phyloP scores from a whole-genome alignment of 2,113 vertebrate species.

The Brachirus orientalis region DNA sequence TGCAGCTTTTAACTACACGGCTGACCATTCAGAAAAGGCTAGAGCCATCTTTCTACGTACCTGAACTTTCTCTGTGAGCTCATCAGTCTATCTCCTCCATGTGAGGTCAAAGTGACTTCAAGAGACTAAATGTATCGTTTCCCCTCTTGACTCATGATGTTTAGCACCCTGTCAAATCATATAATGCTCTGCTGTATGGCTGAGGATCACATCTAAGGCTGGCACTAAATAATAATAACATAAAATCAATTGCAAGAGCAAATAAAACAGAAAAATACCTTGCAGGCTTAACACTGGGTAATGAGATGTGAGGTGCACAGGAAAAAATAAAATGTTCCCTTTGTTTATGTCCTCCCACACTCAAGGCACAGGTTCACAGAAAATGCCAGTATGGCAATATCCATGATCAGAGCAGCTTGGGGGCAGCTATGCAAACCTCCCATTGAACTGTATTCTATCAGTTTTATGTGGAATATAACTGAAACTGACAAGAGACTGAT shows the following conservation, averaged over 20 bases:
- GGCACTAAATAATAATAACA: slow-evolving; percentile 66
- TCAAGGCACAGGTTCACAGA: slow-evolving; percentile 51
- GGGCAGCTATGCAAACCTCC: slow-evolving; percentile 28
- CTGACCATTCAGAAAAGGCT: slow-evolving; percentile 18
- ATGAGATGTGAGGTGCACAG: slow-evolving; percentile 40
- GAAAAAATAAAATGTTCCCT: slow-evolving; percentile 42
- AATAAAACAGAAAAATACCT: slow-evolving; percentile 39
- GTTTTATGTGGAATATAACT: slow-evolving; percentile 25
- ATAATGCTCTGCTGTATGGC: slow-evolving; percentile 15
- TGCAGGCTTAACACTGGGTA: slow-evolving; percentile 24
- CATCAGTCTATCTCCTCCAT: background rate
- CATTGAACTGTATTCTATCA: slow-evolving; percentile 3
- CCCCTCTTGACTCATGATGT: slow-evolving; percentile 32
- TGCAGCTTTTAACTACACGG: slow-evolving; percentile 28
- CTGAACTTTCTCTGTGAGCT: slow-evolving; percentile 18
- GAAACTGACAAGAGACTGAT: slow-evolving; percentile 27
- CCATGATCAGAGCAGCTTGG: slow-evolving; percentile 35
- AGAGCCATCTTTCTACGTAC: slow-evolving; percentile 1
- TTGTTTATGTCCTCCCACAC: slow-evolving; percentile 38
- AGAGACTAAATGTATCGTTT: slow-evolving; percentile 34
- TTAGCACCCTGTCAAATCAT: slow-evolving; percentile 45
- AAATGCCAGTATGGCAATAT: slow-evolving; percentile 46
- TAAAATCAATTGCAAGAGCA: slow-evolving; percentile 64
- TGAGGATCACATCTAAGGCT: slow-evolving; percentile 44
- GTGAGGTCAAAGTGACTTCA: slow-evolving; percentile 29